phyloP scores from a whole-genome alignment of 2,797 vertebrate species.

The Mycteria americana region DNA sequence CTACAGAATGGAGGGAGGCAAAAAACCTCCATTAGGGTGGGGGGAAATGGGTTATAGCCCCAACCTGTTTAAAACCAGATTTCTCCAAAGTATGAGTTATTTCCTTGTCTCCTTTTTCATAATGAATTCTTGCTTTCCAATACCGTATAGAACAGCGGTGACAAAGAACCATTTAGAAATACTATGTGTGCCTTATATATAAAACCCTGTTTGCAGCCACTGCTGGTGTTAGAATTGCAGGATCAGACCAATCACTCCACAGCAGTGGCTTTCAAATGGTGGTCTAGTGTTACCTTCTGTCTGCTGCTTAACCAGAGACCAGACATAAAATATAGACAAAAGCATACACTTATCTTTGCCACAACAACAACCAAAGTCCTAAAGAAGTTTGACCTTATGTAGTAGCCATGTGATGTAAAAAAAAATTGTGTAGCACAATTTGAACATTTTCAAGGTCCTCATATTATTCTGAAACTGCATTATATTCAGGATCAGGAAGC shows the following conservation, averaged over 20 bases:
- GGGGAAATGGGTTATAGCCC: not conserved
- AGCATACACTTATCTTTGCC: not conserved
- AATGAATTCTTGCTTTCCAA: not conserved
- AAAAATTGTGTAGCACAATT: too few species aligned
- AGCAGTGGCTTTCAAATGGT: not conserved
- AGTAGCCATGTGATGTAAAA: not conserved
- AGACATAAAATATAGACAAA: not conserved
- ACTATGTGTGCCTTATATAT: not conserved
- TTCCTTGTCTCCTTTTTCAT: not conserved
- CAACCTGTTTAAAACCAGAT: not conserved
- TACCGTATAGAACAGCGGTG: not conserved
- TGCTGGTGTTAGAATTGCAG: accelerated
- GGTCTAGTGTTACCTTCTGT: not conserved
- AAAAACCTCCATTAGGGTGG: accelerated
- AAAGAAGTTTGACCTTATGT: not conserved
- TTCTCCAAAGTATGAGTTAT: not conserved
- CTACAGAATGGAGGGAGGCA: not conserved
- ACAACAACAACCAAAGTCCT: not conserved
- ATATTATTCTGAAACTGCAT: not conserved
- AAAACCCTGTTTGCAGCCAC: not conserved
- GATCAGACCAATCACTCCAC: not conserved
- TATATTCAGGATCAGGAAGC: not conserved
- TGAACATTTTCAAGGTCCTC: not conserved
- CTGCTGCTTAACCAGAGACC: not conserved
- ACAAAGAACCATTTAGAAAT: not conserved